These are phyloP conservation scores for Scalopus aquaticus DNA, from an alignment of 2,113 vertebrate genomes.

Conservation along the genomic window DNA sequence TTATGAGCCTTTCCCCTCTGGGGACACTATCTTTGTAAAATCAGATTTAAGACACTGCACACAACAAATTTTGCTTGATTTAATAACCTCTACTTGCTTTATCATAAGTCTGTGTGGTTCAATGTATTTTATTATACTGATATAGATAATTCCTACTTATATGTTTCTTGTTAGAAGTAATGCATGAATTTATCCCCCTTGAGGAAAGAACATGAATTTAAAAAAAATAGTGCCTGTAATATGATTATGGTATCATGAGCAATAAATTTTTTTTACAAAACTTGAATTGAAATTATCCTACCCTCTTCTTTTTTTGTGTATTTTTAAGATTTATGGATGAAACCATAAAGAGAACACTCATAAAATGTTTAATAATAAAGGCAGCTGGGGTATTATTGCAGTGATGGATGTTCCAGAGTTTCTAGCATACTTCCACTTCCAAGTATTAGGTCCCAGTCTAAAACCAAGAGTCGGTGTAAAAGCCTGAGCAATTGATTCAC, in stretches of 20 bases:
- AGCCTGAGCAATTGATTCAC: too few species aligned
- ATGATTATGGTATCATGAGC: constrained; percentile 79
- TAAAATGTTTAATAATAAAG: constrained; percentile 54
- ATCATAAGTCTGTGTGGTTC: constrained; percentile 70
- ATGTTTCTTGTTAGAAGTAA: constrained; percentile 75
- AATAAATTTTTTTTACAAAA: constrained; percentile 80
- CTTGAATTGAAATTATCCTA: constrained; percentile 72
- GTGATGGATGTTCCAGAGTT: neutral
- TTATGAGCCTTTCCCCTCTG: constrained; percentile 55
- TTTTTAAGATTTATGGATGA: constrained; percentile 65
- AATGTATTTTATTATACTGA: constrained; percentile 77
- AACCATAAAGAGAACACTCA: constrained; percentile 47
- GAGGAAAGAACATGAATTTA: constrained; percentile 73
- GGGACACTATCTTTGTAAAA: constrained; percentile 68
- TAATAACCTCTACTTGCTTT: constrained; percentile 68
- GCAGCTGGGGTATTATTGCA: constrained; percentile 1
- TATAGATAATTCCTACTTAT: constrained; percentile 64
- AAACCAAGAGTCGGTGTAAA: neutral
- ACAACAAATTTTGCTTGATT: constrained; percentile 66
- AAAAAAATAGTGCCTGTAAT: constrained; percentile 74
- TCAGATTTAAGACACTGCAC: constrained; percentile 36
- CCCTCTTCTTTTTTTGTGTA: constrained; percentile 75
- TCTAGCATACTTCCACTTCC: constrained; percentile 1
- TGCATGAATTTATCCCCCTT: constrained; percentile 73
- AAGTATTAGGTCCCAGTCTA: neutral